Percentiles rank a stretch among this genome's conserved stretches.
phyloP scores from a whole-genome alignment of 2,797 vertebrate genomes.

The Paguma larvata region DNA sequence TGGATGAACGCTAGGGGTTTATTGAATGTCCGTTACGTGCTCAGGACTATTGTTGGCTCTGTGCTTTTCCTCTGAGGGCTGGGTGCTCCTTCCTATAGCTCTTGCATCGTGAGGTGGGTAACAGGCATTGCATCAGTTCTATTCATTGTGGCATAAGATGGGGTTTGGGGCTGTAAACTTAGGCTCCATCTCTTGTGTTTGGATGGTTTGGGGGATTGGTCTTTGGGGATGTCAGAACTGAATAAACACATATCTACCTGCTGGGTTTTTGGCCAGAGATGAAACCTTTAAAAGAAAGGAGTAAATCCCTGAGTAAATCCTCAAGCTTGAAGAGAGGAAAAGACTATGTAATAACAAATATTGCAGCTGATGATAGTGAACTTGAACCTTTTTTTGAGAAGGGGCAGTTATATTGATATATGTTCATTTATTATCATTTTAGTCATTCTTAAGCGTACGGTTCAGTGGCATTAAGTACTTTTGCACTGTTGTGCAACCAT shows the following conservation, averaged over 20 bases:
- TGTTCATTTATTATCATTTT: not conserved
- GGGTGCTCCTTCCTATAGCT: not conserved
- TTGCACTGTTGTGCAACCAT: not conserved
- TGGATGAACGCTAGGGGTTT: not conserved
- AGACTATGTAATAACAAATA: not conserved
- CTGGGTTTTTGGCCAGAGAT: not conserved
- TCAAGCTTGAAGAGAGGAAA: not conserved
- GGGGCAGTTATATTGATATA: not conserved
- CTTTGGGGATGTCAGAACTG: not conserved
- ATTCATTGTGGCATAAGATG: not conserved
- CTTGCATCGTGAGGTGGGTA: not conserved
- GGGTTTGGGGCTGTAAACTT: not conserved
- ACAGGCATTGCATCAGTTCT: not conserved
- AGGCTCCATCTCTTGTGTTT: not conserved
- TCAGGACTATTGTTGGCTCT: not conserved
- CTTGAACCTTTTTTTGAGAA: not conserved
- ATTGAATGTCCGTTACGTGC: not conserved
- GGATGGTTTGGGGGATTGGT: not conserved
- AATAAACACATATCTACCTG: not conserved
- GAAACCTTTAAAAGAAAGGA: not conserved
- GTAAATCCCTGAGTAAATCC: not conserved
- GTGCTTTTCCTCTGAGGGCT: not conserved
- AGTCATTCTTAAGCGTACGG: not conserved
- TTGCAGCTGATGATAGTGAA: not conserved
- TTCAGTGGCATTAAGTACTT: not conserved